Percentiles rank a stretch among this genome's conserved stretches.
These are phyloP conservation scores for Limosa lapponica DNA, from an alignment of 2,797 vertebrate genomes.

Conservation along the genomic window DNA sequence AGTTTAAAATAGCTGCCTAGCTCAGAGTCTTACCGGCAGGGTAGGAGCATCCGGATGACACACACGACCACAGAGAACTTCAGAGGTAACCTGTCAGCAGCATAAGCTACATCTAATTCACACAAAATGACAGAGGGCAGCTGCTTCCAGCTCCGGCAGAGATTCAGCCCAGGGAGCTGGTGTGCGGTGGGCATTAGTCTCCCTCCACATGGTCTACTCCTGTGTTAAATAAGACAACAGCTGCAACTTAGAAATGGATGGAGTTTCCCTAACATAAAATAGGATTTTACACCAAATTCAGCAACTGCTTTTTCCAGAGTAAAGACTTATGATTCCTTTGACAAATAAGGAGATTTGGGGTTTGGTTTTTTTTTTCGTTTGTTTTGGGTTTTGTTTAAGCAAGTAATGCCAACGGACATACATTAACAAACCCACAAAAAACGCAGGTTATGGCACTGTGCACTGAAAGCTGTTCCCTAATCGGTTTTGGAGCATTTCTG, in stretches of 20 bases:
- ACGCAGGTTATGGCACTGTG: background rate
- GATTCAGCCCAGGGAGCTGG: background rate
- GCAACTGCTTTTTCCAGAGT: background rate
- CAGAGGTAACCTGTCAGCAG: background rate
- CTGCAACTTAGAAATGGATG: background rate
- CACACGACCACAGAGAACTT: fast-evolving
- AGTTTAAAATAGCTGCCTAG: background rate
- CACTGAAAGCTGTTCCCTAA: background rate
- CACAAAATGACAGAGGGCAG: background rate
- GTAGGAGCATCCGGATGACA: background rate
- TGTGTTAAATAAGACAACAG: background rate
- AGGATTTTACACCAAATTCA: background rate
- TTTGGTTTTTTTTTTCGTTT: background rate
- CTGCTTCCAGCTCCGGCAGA: background rate
- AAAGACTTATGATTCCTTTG: background rate
- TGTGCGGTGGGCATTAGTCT: background rate
- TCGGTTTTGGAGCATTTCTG: background rate
- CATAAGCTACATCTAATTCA: background rate
- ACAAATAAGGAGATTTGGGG: background rate
- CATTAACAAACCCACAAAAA: background rate
- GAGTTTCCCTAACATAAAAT: background rate
- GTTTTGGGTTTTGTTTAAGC: background rate
- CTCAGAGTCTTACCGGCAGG: background rate
- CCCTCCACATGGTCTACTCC: background rate
- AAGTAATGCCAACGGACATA: background rate